Evolutionary conservation across 2,113 vertebrate species (phyloP).

Genomic region (Plecotus auritus): DNA sequence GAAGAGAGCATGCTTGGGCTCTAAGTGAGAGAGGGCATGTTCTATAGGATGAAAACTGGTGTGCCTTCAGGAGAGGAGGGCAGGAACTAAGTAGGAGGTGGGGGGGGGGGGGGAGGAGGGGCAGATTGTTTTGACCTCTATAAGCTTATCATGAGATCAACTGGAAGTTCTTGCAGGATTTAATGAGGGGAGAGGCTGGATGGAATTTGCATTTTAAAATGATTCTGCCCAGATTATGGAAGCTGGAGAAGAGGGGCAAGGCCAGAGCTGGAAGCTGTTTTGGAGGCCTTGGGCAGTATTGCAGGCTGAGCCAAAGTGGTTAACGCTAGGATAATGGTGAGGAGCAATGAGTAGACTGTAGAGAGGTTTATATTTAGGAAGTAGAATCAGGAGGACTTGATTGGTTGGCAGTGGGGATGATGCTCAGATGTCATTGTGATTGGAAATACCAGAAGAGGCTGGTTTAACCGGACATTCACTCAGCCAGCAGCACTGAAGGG

Average conservation of each 20-base stretch:
- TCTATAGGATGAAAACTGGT: no score
- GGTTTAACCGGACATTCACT: background rate
- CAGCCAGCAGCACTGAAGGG: background rate
- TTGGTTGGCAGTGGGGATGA: background rate
- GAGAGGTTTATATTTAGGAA: background rate
- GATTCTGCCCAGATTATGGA: background rate
- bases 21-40: background rate
- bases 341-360: background rate
- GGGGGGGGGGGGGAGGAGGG: background rate
- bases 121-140: background rate
- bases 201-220: slow-evolving; percentile 1
- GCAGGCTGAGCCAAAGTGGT: background rate
- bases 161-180: background rate
- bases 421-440: background rate
- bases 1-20: background rate
- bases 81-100: background rate
- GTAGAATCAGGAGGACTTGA: background rate
- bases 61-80: background rate
- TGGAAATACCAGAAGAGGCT: background rate
- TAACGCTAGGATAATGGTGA: background rate
- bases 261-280: background rate
- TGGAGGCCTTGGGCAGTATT: background rate
- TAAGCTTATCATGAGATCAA: background rate
- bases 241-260: background rate
- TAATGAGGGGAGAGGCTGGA: background rate